Base-by-base conservation (phyloP, 92 coral and sea anemone genomes). In the Actinostola sp. region DNA sequence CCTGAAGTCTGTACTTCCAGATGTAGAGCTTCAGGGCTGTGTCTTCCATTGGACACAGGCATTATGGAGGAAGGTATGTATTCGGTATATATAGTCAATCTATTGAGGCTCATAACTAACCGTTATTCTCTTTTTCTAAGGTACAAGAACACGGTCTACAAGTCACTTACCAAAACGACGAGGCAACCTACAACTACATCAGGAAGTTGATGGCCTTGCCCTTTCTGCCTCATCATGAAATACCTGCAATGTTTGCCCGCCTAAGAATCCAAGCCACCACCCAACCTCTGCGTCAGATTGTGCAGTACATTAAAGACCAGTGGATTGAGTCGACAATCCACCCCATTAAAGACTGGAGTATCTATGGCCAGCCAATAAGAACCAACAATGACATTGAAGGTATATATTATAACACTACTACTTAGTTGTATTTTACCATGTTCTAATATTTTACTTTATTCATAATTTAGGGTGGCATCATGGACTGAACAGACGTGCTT, bases 331-430 rank as follows among this genome's bases (percentile, higher is more conserved):
- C 71, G 32, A 23, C 61, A 0, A 65, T 46, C 39, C 67, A 31
- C 73, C 72, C 74, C 0, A 68, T 85, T 23, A 61, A 49, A 32
- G 55, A 72, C 52, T 78, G 88, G 85, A 66, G 82, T 46, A 72
- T 77, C 0, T 87, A n/a, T 38, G 52, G 51, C 3, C 67, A 71
- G 24, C 60, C 88, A 19, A 67, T 78, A 25, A 27, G 82, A 13
- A 87, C 92, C 30, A 82, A 82, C 61, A 87, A 87, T 21, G 79
- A 83, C 66, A 62, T 87, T 2, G 88, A 87, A n/a, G n/a, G n/a
- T n/a, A n/a, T n/a, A n/a, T 53, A 24, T 32, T 55, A 55, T 12
- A n/a, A n/a, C n/a, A n/a, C n/a, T n/a, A n/a, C n/a, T n/a, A n/a
- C n/a, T n/a, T n/a, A n/a, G n/a, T n/a, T n/a, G n/a, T n/a, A n/a